Evolutionary conservation across 1,140 invertebrate genomes (phyloP).

Genomic region (Phocides pigmalion): DNA sequence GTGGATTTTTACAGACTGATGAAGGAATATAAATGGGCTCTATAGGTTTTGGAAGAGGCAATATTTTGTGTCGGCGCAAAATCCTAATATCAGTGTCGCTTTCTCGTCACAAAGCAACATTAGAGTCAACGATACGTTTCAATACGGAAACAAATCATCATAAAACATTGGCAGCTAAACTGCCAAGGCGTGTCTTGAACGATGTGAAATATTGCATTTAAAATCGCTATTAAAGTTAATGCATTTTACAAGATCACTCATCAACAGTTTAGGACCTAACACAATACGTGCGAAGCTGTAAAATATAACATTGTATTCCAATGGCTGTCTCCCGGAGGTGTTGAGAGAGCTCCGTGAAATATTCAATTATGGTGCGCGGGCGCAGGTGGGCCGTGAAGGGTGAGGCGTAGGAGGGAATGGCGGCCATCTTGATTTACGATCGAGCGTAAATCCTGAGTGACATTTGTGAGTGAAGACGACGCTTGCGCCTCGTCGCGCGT

Average conservation of each 20-base stretch:
- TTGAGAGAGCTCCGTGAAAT: conserved; percentile 80
- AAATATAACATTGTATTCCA: conserved; percentile 78
- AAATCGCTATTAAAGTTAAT: conserved; percentile 81
- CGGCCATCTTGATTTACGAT: conserved; percentile 82
- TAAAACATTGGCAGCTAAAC: conserved; percentile 75
- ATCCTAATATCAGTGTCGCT: conserved; percentile 55
- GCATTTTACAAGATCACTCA: conserved; percentile 78
- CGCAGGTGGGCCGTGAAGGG: conserved; percentile 63
- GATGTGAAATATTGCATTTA: conserved; percentile 82
- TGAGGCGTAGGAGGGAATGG: conserved; percentile 48
- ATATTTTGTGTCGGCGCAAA: conserved; percentile 31
- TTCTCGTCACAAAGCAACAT: conserved; percentile 59
- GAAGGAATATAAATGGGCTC: too few species aligned
- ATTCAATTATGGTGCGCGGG: conserved; percentile 81
- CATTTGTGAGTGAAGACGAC: conserved; percentile 74
- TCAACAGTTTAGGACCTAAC: conserved; percentile 82
- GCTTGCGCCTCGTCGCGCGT: conserved; percentile 32
- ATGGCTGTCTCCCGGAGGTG: conserved; percentile 68
- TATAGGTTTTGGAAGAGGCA: not conserved
- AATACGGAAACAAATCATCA: conserved; percentile 82
- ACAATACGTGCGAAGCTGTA: conserved; percentile 74
- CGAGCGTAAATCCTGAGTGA: conserved; percentile 78
- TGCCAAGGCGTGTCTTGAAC: conserved; percentile 69
- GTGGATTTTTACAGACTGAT: too few species aligned
- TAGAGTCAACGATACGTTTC: conserved; percentile 56